Base-by-base conservation (phyloP, 1,140 invertebrate species). In the Formica exsecta region DNA sequence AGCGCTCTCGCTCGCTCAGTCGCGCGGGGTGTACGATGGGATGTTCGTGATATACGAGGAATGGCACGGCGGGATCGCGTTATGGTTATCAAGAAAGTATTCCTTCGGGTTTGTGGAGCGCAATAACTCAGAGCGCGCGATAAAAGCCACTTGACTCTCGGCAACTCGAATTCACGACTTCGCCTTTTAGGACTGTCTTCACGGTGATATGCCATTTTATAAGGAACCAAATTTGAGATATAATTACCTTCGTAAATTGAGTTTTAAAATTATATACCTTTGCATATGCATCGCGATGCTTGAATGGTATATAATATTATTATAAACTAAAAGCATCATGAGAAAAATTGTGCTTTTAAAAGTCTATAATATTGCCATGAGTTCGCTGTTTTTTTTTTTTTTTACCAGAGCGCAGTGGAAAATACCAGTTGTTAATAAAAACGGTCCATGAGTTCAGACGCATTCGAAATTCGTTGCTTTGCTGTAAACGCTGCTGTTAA, bases 1-100 rank as follows among this genome's bases (percentile, higher is more conserved):
- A 48, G 32, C 38, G 79, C 29, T 32, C 29, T 32, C 51, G 64
- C 64, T 77, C 64, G 64, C 64, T 77, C 64, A 36, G 64, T 74
- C 68, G 79, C 76, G 79, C 66, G 54, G n/a, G 19, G 36, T 16
- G 54, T 25, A 73, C 36, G 79, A 74, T 73, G 66, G 54, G 68
- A 8, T 74, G 79, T 74, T 83, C 79, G 79, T 83, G 79, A 83
- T 83, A 74, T 83, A 83, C 68, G 79, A 73, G 79, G 59, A 83
- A 64, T 48, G 66, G 79, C 25, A 73, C 79, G 6, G 36, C 66
- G 38, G 57, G 68, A 83, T 83, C 79, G 79, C 79, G 79, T 83
- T 83, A 83, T 83, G 68, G 79, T 83, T 83, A 83, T 83, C 79
- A 83, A 83, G 68, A 74, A 83, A 83, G 79, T 83, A 83, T 83